phyloP scores from a whole-genome alignment of 2,888 invertebrate genomes.

The Emmelina monodactyla region DNA sequence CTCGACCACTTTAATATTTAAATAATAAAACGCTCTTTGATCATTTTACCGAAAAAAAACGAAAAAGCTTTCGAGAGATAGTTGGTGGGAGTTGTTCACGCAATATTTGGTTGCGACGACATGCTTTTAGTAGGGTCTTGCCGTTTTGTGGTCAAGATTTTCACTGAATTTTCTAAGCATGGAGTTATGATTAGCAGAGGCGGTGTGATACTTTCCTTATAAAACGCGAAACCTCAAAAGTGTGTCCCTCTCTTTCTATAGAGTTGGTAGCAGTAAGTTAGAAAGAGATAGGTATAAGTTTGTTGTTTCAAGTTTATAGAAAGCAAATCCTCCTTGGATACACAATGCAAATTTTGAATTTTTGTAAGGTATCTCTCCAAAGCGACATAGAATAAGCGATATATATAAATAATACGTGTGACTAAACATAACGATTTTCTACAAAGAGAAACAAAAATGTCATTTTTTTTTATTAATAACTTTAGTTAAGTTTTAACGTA shows the following conservation, averaged over 20 bases:
- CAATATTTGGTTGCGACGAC: slow-evolving; percentile 17
- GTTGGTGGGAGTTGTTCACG: slow-evolving; percentile 29
- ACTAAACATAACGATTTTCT: slow-evolving; percentile 55
- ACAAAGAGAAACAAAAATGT: slow-evolving; percentile 40
- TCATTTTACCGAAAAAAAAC: slow-evolving; percentile 47
- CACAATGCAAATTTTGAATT: too few species aligned
- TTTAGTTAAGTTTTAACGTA: slow-evolving; percentile 30
- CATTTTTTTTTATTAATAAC: slow-evolving; percentile 17
- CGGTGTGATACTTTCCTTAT: too few species aligned
- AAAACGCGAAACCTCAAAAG: background rate
- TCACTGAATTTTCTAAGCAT: slow-evolving; percentile 27
- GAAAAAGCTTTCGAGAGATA: slow-evolving; percentile 32
- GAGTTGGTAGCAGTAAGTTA: too few species aligned
- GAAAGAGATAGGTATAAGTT: background rate
- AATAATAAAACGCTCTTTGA: slow-evolving; percentile 40
- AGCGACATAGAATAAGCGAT: slow-evolving; percentile 41
- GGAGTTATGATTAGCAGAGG: background rate
- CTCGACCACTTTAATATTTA: slow-evolving; percentile 37
- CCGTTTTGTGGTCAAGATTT: slow-evolving; percentile 28
- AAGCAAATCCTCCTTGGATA: too few species aligned
- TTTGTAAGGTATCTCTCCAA: slow-evolving; percentile 48
- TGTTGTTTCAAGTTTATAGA: background rate
- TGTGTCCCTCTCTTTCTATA: too few species aligned
- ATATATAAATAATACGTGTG: slow-evolving; percentile 44
- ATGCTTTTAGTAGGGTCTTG: slow-evolving; percentile 38